Evolutionary conservation across 2,113 vertebrate species (phyloP), one percentile per base, ranked within the genome.

Genomic region (Upupa epops): DNA sequence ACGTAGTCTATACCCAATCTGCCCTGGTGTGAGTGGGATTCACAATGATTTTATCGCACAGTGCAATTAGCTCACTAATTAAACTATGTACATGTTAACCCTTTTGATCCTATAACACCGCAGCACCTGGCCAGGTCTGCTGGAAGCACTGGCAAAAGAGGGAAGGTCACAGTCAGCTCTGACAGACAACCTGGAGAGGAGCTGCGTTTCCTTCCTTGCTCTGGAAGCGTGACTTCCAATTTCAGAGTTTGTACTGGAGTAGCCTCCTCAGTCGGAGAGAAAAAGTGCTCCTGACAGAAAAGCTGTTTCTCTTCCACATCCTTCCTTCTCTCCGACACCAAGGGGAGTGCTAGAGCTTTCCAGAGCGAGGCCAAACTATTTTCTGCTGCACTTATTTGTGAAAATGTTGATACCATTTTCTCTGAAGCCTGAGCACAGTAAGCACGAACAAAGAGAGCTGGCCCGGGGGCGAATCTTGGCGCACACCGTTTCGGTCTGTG

Each of bases 301-400:
- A 77, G 21, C 9, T 71, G 5, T 48, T 87, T 85, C 71, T 7
- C 65, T 86, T 49, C 58, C 10, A 37, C 40, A 31, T 68, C 25
- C 54, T n/a, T 88, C 16, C 86, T 89, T 40, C 58, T 92, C 36
- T 92, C 65, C 80, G 10, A 93, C 86, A 91, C 61, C 83, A 82
- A 96, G 88, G 80, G 92, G 86, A 91, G 92, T 95, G 69, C 83
- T 91, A 92, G 92, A 96, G 88, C 86, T 92, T 86, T 95, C 34
- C 21, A 75, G 36, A 86, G 34, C 15, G 88, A 72, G 17, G 31
- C 9, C 0, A 11, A 82, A 89, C 78, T 52, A 71, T 84, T 93
- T 72, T 82, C 49, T 2, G 1, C 36, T 58, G 48, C 64, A 79
- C 34, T 36, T 72, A 4, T 64, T n/a, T 52, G 40, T 51, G 77